These are phyloP conservation scores for Crocidura indochinensis DNA, from an alignment of 2,797 vertebrate species.

Conservation along the genomic window DNA sequence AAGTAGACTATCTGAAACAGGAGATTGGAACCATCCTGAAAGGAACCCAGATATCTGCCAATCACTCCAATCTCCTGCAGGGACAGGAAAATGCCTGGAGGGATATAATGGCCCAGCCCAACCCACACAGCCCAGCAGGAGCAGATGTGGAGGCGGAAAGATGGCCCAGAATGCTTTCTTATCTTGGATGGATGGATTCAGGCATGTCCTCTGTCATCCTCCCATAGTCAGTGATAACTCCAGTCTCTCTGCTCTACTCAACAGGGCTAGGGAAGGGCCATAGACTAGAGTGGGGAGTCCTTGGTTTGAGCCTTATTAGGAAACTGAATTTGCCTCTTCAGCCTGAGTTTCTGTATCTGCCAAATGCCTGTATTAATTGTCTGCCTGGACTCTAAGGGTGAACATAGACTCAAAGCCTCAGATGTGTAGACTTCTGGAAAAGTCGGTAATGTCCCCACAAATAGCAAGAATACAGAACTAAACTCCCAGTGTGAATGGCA, in stretches of 20 bases:
- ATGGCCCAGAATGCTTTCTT: rapidly evolving
- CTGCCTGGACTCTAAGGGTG: neutral
- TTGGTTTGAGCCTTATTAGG: neutral
- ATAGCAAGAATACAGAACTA: neutral
- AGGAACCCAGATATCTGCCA: neutral
- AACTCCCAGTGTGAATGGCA: neutral
- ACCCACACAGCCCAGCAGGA: too few species aligned
- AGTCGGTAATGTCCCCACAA: neutral
- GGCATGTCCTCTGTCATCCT: too few species aligned
- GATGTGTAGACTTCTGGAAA: neutral
- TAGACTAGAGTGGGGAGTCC: neutral
- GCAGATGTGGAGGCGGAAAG: too few species aligned
- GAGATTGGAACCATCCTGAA: neutral
- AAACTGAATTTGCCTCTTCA: neutral
- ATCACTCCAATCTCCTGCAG: neutral
- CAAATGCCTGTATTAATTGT: neutral
- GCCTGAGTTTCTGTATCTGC: neutral
- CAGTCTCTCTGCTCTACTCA: neutral
- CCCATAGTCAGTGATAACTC: neutral
- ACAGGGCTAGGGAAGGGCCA: neutral
- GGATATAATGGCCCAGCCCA: too few species aligned
- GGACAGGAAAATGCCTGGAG: too few species aligned
- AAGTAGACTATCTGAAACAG: neutral
- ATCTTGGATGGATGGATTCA: rapidly evolving
- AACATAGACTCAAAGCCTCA: neutral